phyloP scores from a whole-genome alignment of 2,888 invertebrate species.

The Yponomeuta sedellus region DNA sequence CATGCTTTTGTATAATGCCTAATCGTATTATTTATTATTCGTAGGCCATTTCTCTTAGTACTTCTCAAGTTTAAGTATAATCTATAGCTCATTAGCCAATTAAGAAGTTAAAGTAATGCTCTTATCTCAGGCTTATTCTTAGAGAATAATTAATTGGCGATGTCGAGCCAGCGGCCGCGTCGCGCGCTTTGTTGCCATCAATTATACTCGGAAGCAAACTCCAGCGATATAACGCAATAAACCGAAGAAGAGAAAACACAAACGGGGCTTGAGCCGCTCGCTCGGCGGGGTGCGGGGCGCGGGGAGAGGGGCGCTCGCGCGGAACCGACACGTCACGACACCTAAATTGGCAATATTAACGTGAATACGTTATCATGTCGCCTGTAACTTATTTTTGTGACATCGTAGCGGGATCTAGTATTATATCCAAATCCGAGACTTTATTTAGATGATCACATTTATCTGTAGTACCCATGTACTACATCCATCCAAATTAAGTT shows the following conservation, averaged over 20 bases:
- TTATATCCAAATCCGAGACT: neutral
- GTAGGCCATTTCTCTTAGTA: neutral
- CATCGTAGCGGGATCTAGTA: neutral
- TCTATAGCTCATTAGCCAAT: neutral
- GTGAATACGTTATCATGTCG: neutral
- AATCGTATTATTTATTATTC: neutral
- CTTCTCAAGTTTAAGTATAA: neutral
- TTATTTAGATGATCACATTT: neutral
- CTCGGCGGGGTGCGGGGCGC: neutral
- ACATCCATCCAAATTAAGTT: too few species aligned
- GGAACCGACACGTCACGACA: neutral
- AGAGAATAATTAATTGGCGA: neutral
- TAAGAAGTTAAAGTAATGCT: constrained; percentile 1
- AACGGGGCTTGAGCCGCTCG: too few species aligned
- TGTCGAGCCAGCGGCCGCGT: neutral
- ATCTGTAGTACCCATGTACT: neutral
- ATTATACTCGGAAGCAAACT: neutral
- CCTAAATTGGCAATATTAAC: neutral
- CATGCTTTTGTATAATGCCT: neutral
- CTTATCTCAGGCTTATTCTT: neutral
- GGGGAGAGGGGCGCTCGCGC: neutral
- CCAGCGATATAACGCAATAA: neutral
- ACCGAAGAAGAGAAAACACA: too few species aligned
- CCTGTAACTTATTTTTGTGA: neutral
- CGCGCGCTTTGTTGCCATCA: neutral